Evolutionary conservation across 2,113 vertebrate genomes (phyloP).

Genomic region (Alces alces): DNA sequence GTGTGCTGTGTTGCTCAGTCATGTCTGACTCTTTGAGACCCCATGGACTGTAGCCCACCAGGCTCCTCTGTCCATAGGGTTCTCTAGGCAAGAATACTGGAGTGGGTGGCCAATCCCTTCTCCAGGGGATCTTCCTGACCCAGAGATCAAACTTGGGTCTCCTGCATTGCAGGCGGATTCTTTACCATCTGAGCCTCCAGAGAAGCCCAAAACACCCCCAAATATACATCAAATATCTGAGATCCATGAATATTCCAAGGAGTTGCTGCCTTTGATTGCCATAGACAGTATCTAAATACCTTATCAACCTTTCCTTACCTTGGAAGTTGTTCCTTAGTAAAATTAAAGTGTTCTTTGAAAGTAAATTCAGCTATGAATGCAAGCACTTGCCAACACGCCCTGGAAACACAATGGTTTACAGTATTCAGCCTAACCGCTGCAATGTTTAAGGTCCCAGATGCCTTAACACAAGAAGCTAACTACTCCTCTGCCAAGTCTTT

Average conservation of each 20-base stretch:
- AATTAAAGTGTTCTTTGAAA: slow-evolving; percentile 8
- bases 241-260: background rate
- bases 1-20: background rate
- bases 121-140: background rate
- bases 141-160: background rate
- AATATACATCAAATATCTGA: background rate
- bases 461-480: background rate
- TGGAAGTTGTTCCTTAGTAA: background rate
- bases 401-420: background rate
- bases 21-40: background rate
- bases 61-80: background rate
- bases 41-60: background rate
- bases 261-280: background rate
- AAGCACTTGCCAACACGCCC: background rate
- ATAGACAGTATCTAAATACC: background rate
- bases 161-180: background rate
- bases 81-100: background rate
- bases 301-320: background rate
- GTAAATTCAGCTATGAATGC: slow-evolving; percentile 31
- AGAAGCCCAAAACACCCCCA: background rate
- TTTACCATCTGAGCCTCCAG: background rate
- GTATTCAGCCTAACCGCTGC: background rate
- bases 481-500: background rate
- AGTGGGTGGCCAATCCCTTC: background rate
- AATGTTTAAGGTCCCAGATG: background rate